Conservation (phyloP, 1,140 invertebrate species). For the Lineus longissimus region DNA sequence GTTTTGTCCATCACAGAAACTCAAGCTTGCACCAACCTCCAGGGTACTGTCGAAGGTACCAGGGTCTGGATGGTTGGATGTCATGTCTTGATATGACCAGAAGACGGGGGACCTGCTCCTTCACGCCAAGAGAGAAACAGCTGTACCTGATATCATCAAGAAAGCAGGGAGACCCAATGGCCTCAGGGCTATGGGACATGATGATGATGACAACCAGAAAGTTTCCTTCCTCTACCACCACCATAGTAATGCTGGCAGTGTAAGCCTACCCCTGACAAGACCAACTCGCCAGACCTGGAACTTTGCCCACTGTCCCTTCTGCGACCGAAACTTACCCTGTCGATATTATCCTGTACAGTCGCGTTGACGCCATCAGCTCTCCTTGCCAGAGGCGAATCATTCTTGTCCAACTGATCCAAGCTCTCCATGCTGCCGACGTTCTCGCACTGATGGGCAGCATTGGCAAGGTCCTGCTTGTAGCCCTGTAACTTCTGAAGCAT, state of each 20-base stretch:
- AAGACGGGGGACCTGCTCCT: no score
- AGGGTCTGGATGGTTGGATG: no score
- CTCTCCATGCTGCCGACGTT: slow-evolving; percentile 86
- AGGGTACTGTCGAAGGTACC: no score
- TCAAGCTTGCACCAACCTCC: no score
- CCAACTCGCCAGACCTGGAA: not conserved
- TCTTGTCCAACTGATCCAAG: slow-evolving; percentile 80
- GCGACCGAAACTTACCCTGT: slow-evolving; percentile 75
- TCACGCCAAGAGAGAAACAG: no score
- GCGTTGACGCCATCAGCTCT: slow-evolving; percentile 78
- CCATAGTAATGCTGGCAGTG: not conserved
- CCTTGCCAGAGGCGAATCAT: slow-evolving; percentile 74
- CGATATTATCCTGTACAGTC: slow-evolving; percentile 81
- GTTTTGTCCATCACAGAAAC: no score
- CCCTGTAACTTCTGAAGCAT: slow-evolving; percentile 80
- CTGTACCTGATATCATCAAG: no score
- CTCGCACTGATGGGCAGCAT: slow-evolving; percentile 85
- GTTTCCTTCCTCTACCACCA: not conserved
- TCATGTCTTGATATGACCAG: no score
- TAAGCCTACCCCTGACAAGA: not conserved
- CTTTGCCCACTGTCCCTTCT: no score
- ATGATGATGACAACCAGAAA: slow-evolving; percentile 3
- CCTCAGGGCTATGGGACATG: slow-evolving; percentile 1
- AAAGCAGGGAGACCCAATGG: no score
- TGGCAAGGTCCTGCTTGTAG: slow-evolving; percentile 79